A percentile compares a stretch with the other conserved stretches of the same genome.
phyloP scores from a whole-genome alignment of 2,888 invertebrate species.

The Drosophila diplacantha region DNA sequence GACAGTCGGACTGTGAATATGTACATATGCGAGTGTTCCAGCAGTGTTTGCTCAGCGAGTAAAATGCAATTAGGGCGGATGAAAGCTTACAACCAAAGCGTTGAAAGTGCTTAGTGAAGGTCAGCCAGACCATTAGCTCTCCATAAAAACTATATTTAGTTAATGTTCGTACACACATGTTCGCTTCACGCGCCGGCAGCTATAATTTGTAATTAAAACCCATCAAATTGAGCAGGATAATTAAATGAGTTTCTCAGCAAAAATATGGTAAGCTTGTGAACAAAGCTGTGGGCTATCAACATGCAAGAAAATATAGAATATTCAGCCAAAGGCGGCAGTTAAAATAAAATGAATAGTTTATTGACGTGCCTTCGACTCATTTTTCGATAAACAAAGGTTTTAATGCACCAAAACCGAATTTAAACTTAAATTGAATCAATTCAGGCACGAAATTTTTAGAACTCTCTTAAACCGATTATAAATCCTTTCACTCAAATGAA shows the following conservation, averaged over 20 bases:
- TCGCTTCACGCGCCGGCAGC: constrained; percentile 6
- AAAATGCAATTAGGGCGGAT: constrained; percentile 34
- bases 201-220: constrained; percentile 19
- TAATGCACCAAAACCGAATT: neutral
- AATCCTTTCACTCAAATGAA: neutral
- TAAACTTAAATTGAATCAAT: neutral
- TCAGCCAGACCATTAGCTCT: neutral
- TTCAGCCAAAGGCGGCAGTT: neutral
- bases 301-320: neutral
- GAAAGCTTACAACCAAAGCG: constrained; percentile 11
- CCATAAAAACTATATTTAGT: constrained; percentile 7
- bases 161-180: constrained; percentile 1
- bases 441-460: neutral
- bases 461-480: neutral
- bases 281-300: neutral
- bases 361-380: neutral
- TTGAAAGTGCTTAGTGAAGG: constrained; percentile 1
- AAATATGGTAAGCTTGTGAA: constrained; percentile 12
- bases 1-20: constrained; percentile 34
- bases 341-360: neutral
- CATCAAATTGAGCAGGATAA: constrained; percentile 18
- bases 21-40: constrained; percentile 1
- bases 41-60: constrained; percentile 14
- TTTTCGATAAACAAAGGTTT: neutral
- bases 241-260: constrained; percentile 12